These are phyloP conservation scores for Hartigia nigra DNA, from an alignment of 2,888 invertebrate species.

Conservation along the genomic window DNA sequence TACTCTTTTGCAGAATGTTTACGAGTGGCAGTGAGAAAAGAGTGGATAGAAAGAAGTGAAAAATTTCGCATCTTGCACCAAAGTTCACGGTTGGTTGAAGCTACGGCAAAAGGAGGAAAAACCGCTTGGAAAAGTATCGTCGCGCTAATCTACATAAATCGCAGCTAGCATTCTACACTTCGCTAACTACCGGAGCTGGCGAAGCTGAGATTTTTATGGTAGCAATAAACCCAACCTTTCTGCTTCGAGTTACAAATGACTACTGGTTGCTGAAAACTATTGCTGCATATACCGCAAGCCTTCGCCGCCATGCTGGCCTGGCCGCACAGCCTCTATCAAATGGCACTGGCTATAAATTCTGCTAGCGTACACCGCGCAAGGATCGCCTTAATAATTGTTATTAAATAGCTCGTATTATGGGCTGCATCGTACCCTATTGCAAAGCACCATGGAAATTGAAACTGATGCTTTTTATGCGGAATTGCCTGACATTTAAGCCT, in stretches of 20 bases:
- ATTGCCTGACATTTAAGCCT: background rate
- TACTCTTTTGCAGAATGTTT: background rate
- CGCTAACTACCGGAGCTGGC: slow-evolving; percentile 33
- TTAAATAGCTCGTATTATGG: slow-evolving; percentile 40
- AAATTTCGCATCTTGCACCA: background rate
- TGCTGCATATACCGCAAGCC: slow-evolving; percentile 33
- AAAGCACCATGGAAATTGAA: background rate
- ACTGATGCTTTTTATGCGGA: background rate
- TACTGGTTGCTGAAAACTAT: slow-evolving; percentile 52
- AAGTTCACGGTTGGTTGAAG: background rate
- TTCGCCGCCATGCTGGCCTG: slow-evolving; percentile 14
- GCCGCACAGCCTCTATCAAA: slow-evolving; percentile 41
- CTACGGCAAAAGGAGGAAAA: background rate
- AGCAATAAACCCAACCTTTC: slow-evolving; percentile 50
- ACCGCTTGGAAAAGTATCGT: background rate
- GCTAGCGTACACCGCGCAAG: slow-evolving; percentile 14
- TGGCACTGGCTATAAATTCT: slow-evolving; percentile 48
- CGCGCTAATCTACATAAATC: slow-evolving; percentile 47
- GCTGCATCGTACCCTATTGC: background rate
- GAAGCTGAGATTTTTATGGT: slow-evolving; percentile 54
- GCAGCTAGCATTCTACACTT: slow-evolving; percentile 26
- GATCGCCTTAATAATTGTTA: slow-evolving; percentile 50
- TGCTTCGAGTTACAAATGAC: slow-evolving; percentile 56
- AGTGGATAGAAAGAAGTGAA: background rate
- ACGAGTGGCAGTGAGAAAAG: background rate